These are phyloP conservation scores for Tyrophagus putrescentiae DNA, from an alignment of 1,140 invertebrate species.

Conservation along the genomic window DNA sequence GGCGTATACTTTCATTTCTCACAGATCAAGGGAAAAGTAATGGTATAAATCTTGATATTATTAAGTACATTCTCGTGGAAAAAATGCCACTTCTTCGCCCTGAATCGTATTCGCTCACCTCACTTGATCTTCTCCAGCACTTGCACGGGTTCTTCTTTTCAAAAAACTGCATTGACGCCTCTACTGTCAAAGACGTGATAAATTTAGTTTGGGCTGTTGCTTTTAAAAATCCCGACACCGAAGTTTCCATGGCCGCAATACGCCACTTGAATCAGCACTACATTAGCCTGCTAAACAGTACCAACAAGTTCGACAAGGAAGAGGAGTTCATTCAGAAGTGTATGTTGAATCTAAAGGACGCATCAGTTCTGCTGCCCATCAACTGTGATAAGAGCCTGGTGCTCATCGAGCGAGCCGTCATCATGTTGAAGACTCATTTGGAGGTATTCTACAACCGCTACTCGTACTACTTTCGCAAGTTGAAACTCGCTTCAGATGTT, in stretches of 20 bases:
- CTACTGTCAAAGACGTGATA: slow-evolving; percentile 44
- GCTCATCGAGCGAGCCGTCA: slow-evolving; percentile 69
- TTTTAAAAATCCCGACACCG: slow-evolving; percentile 66
- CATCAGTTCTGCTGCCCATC: slow-evolving; percentile 50
- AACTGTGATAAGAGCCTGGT: slow-evolving; percentile 60
- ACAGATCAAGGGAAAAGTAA: slow-evolving; percentile 66
- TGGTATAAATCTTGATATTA: slow-evolving; percentile 64
- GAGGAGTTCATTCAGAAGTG: slow-evolving; percentile 70
- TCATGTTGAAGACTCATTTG: slow-evolving; percentile 74
- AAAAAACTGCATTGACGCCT: background rate
- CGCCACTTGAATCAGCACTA: slow-evolving; percentile 83
- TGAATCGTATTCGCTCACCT: slow-evolving; percentile 77
- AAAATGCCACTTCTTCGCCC: slow-evolving; percentile 73
- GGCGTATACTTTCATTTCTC: background rate
- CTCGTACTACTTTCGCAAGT: slow-evolving; percentile 65
- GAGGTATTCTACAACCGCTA: slow-evolving; percentile 75
- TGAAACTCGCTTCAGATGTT: slow-evolving; percentile 59
- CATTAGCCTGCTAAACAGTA: slow-evolving; percentile 43
- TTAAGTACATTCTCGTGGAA: slow-evolving; percentile 69
- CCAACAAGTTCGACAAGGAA: slow-evolving; percentile 54
- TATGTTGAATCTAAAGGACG: slow-evolving; percentile 70
- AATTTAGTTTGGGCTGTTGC: slow-evolving; percentile 87
- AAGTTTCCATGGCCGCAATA: slow-evolving; percentile 82
- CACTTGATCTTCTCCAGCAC: slow-evolving; percentile 73
- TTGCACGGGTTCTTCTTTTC: slow-evolving; percentile 57